phyloP scores from a whole-genome alignment of 2,113 vertebrate species.

The Tor tambroides region DNA sequence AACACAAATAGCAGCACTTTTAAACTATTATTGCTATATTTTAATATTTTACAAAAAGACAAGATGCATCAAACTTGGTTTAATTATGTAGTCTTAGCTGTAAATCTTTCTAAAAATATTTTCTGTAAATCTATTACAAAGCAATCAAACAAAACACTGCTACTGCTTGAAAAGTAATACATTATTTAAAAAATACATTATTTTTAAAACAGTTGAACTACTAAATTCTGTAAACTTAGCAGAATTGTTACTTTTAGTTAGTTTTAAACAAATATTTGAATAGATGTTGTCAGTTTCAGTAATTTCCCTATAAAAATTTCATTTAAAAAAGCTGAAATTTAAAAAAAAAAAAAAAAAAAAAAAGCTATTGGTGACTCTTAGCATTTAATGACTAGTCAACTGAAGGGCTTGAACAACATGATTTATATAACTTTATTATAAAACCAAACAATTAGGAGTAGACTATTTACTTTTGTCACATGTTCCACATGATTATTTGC shows the following conservation, averaged over 20 bases:
- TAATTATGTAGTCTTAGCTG: background rate
- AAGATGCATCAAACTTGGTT: background rate
- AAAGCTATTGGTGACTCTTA: background rate
- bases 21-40: background rate
- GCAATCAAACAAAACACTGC: background rate
- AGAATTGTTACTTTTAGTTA: background rate
- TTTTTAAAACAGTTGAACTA: too few relatives aligned
- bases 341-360: background rate
- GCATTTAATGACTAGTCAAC: background rate
- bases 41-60: background rate
- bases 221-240: background rate
- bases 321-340: too few relatives aligned
- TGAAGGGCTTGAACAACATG: slow-evolving; percentile 9
- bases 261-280: background rate
- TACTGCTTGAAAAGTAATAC: background rate
- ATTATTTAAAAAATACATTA: too few relatives aligned
- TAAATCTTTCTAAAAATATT: background rate
- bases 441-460: background rate
- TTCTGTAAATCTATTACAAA: too few relatives aligned
- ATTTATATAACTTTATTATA: background rate
- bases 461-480: background rate
- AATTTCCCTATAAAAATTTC: background rate
- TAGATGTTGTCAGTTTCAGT: background rate
- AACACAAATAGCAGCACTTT: background rate
- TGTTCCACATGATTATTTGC: background rate